Base-by-base conservation (phyloP, 2,888 invertebrate species). In the Quadroppia sp. region DNA sequence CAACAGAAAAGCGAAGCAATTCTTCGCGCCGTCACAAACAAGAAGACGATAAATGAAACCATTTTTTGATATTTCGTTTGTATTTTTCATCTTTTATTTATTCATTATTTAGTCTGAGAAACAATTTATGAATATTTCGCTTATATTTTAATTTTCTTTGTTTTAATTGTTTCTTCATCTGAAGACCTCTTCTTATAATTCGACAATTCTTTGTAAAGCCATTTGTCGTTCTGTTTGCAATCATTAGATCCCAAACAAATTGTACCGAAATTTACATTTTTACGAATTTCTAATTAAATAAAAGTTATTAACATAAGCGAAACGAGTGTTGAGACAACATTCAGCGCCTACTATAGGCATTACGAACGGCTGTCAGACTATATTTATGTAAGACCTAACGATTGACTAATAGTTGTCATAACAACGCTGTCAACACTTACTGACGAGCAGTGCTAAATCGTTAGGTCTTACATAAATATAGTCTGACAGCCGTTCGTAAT, bases 11-110 rank as follows among this genome's bases (percentile, higher is more conserved):
- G 17, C 23, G 64, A 15, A 64, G 36, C 17, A 71, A 30, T n/a
- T 53, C 71, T 59, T 74, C 74, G 15, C 36, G 74, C 11, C 70
- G 74, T 42, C 71, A 74, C 32, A 74, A 74, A 71, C 71, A 71
- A 40, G 74, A 74, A 23, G 74, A 71, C 4, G 74, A 74, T 42
- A 74, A 74, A 71, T 74, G 42, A 71, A 25, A 67, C 4, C n/a
- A 32, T 3, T 15, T 53, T 20, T 53, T 64, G 61, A 71, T 23
- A 11, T 30, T 48, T n/a, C 2, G 30, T 48, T 48, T 53, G 45
- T 23, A 40, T 53, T 64, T 67, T 67, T 23, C n/a, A 9, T 42
- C 64, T 15, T 23, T 72, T 59, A 64, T 50, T 72, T 72, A 45
- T 70, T 20, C 30, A 23, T 45, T 40, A 40, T 72, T 70, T 64